phyloP scores from a whole-genome alignment of 2,797 vertebrate genomes.

The Hoplostethus atlanticus region DNA sequence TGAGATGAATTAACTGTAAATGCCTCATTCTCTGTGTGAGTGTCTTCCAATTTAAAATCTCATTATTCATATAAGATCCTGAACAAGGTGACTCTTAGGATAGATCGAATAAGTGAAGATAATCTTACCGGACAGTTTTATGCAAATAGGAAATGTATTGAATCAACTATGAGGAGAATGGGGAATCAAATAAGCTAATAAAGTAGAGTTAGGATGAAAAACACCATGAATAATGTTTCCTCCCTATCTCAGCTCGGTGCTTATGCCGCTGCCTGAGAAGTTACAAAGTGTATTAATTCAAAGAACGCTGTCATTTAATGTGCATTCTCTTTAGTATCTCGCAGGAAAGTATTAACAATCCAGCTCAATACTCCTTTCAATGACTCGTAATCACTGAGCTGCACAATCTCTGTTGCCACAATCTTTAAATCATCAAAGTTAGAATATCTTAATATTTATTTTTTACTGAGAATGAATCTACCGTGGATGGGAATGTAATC shows the following conservation, averaged over 20 bases:
- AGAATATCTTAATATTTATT: constrained; percentile 54
- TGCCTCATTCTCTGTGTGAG: constrained; percentile 89
- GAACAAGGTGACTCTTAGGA: constrained; percentile 90
- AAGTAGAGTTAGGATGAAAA: constrained; percentile 86
- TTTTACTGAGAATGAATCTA: constrained; percentile 24
- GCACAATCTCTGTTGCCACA: constrained; percentile 60
- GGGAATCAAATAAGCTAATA: constrained; percentile 90
- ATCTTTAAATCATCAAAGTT: constrained; percentile 59
- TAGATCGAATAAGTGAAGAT: constrained; percentile 90
- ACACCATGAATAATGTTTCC: constrained; percentile 84
- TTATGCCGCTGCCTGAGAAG: constrained; percentile 76
- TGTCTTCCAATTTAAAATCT: constrained; percentile 92
- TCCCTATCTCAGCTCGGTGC: constrained; percentile 75
- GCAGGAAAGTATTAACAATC: constrained; percentile 62
- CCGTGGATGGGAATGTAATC: constrained; percentile 44
- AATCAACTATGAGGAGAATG: constrained; percentile 89
- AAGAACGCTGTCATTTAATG: constrained; percentile 78
- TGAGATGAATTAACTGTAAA: constrained; percentile 91
- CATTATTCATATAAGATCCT: constrained; percentile 91
- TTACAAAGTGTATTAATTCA: constrained; percentile 84
- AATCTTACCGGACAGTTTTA: constrained; percentile 90
- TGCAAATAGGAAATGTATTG: constrained; percentile 90
- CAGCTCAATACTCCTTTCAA: constrained; percentile 59
- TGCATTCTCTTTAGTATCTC: constrained; percentile 76
- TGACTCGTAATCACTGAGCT: constrained; percentile 50